phyloP scores from a whole-genome alignment of 2,888 invertebrate genomes.

The Ametastegia equiseti region DNA sequence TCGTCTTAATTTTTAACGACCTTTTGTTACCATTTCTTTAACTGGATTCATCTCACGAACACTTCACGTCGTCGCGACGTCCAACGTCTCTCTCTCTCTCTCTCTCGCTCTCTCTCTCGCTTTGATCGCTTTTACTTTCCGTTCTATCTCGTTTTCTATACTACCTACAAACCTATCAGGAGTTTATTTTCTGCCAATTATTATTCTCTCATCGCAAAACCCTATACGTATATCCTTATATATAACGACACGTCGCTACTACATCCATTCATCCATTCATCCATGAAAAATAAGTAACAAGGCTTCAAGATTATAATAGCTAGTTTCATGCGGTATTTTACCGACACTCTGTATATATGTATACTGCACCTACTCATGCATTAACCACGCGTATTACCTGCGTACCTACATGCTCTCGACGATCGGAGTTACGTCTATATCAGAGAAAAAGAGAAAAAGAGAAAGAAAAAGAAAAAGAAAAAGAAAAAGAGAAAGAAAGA shows the following conservation, averaged over 20 bases:
- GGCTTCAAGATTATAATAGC: background rate
- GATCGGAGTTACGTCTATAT: conserved; percentile 32
- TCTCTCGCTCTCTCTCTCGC: background rate
- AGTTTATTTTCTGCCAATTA: background rate
- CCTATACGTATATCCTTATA: background rate
- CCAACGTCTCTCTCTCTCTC: too few relatives aligned
- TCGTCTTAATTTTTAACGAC: conserved; percentile 51
- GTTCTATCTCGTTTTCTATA: background rate
- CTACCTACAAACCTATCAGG: background rate
- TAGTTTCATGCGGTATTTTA: background rate
- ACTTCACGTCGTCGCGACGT: background rate
- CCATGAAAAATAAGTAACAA: background rate
- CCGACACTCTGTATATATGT: background rate
- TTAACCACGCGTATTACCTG: conserved; percentile 4
- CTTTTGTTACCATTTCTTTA: conserved; percentile 12
- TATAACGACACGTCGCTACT: background rate
- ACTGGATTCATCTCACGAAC: background rate
- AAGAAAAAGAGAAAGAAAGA: background rate
- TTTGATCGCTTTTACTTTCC: background rate
- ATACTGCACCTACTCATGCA: background rate
- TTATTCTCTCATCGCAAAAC: background rate
- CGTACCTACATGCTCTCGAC: background rate
- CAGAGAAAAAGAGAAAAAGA: background rate
- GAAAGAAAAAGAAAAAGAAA: background rate
- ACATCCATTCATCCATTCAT: background rate